A percentile compares a stretch with the other conserved stretches of the same genome.
Evolutionary conservation across 2,113 vertebrate genomes (phyloP).

Genomic region (Tachuris rubrigastra): DNA sequence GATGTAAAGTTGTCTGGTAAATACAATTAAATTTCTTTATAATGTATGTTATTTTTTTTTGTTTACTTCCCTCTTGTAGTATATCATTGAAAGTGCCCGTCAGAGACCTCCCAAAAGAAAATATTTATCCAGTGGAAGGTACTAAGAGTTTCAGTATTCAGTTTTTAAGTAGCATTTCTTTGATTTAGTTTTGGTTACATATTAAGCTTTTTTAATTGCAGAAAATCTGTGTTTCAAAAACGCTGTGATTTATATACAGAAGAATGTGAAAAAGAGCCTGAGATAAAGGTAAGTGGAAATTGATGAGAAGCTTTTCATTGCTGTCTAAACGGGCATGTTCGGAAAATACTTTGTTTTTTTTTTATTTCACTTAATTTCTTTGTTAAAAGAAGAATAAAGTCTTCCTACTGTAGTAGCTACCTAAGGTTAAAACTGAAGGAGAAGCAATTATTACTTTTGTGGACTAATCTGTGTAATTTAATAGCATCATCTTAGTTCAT

Average conservation of each 20-base stretch:
- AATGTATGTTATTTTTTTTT: background rate
- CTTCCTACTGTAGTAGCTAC: background rate
- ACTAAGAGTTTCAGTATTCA: background rate
- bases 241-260: slow-evolving; percentile 97
- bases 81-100: slow-evolving; percentile 97
- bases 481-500: background rate
- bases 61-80: slow-evolving; percentile 76
- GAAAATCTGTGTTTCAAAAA: slow-evolving; percentile 97
- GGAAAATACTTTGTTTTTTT: background rate
- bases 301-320: background rate
- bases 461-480: background rate
- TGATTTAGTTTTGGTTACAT: slow-evolving; percentile 25
- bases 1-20: background rate
- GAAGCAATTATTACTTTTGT: background rate
- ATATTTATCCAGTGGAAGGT: slow-evolving; percentile 87
- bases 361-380: background rate
- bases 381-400: background rate
- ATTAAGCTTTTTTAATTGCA: slow-evolving; percentile 56
- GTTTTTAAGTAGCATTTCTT: background rate
- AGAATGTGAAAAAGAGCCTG: slow-evolving; percentile 72
- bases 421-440: background rate
- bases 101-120: slow-evolving; percentile 94
- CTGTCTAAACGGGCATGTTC: background rate
- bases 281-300: slow-evolving; percentile 67
- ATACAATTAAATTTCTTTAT: background rate